Evolutionary conservation across 2,797 vertebrate species (phyloP).

Genomic region (Pelodytes ibericus): DNA sequence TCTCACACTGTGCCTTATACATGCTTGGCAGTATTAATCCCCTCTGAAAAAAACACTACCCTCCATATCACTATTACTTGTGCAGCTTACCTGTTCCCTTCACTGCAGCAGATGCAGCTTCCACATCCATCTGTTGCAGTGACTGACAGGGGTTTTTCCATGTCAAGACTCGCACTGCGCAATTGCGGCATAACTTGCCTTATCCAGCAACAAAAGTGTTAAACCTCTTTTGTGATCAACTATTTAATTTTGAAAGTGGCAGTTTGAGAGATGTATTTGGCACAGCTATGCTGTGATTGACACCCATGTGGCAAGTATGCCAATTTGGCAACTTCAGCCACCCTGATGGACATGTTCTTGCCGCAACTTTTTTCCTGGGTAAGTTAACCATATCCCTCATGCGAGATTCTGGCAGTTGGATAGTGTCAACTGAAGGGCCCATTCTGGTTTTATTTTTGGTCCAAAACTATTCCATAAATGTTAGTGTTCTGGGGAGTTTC

Average conservation of each 20-base stretch:
- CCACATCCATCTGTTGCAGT: neutral
- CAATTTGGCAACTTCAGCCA: too few relatives aligned
- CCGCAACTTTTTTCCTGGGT: too few relatives aligned
- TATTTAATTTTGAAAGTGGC: neutral
- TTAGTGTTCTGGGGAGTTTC: too few relatives aligned
- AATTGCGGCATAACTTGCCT: neutral
- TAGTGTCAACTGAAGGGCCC: too few relatives aligned
- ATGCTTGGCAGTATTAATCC: slow-evolving; percentile 60
- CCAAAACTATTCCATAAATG: too few relatives aligned
- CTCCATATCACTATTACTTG: slow-evolving; percentile 25
- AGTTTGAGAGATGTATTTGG: neutral
- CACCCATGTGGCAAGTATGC: too few relatives aligned
- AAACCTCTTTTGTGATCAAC: neutral
- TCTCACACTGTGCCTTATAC: slow-evolving; percentile 76
- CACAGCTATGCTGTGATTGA: neutral
- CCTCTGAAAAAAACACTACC: slow-evolving; percentile 49
- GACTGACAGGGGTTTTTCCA: neutral
- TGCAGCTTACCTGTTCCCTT: neutral
- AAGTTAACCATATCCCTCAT: too few relatives aligned
- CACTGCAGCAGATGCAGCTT: neutral
- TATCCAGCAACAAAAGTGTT: neutral
- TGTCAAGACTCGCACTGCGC: neutral
- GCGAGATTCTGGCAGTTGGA: too few relatives aligned
- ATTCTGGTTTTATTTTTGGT: too few relatives aligned
- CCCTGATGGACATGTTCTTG: too few relatives aligned